Conservation (phyloP, 2,797 vertebrate genomes). For the Lepilemur ruficaudatus region DNA sequence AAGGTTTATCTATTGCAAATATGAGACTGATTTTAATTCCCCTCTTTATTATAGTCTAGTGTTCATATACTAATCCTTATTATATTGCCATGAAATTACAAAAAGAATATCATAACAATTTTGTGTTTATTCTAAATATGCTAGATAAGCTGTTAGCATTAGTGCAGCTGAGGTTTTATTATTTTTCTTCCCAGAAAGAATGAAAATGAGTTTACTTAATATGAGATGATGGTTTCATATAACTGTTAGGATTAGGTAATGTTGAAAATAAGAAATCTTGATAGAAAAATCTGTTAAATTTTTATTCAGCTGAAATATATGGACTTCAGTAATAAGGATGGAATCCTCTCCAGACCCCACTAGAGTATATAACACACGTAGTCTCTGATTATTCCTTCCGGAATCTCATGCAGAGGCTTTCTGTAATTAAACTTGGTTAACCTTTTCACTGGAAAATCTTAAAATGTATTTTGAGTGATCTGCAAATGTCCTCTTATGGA, state of each 20-base stretch:
- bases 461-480: constrained; percentile 3
- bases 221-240: constrained; percentile 67
- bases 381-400: constrained; percentile 4
- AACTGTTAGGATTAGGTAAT: constrained; percentile 66
- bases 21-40: constrained; percentile 82
- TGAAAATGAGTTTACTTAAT: constrained; percentile 74
- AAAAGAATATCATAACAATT: constrained; percentile 78
- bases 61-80: constrained; percentile 82
- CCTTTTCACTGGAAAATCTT: not conserved
- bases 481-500: not conserved
- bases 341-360: not conserved
- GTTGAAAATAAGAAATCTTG: constrained; percentile 63
- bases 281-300: constrained; percentile 45
- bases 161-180: constrained; percentile 75
- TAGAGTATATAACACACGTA: not conserved
- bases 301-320: constrained; percentile 38
- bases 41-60: constrained; percentile 79
- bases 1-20: constrained; percentile 79
- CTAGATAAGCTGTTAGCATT: constrained; percentile 72
- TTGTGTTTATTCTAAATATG: constrained; percentile 77
- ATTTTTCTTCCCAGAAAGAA: constrained; percentile 70
- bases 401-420: not conserved
- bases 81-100: constrained; percentile 80
- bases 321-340: constrained; percentile 24
- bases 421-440: constrained; percentile 45